Conservation (phyloP, 2,797 vertebrate species). For the Siniperca obscura region DNA sequence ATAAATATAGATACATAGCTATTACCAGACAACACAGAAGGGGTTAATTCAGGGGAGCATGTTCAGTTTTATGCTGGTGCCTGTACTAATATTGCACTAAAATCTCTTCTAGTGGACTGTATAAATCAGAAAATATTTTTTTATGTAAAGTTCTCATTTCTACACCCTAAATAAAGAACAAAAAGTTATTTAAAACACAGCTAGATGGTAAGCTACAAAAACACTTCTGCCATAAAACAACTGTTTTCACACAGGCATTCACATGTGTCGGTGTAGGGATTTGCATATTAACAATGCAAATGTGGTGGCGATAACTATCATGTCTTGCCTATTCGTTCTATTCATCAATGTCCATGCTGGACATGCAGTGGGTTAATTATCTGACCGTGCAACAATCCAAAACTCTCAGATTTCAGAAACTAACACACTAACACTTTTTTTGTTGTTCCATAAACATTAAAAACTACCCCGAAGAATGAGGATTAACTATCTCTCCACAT, state of each 20-base stretch:
- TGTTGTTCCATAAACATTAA: conserved; percentile 37
- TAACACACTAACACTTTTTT: background rate
- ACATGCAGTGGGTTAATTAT: conserved; percentile 11
- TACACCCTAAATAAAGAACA: conserved; percentile 42
- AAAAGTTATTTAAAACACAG: conserved; percentile 37
- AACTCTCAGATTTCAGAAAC: conserved; percentile 19
- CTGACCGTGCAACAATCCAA: conserved; percentile 31
- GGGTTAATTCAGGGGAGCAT: conserved; percentile 29
- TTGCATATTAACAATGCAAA: conserved; percentile 28
- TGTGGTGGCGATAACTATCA: conserved; percentile 20
- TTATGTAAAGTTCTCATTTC: conserved; percentile 34
- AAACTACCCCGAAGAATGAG: conserved; percentile 45
- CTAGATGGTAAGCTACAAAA: conserved; percentile 53
- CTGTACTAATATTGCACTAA: conserved; percentile 57
- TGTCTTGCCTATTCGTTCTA: conserved; percentile 10
- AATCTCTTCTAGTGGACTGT: conserved; percentile 32
- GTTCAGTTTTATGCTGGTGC: conserved; percentile 47
- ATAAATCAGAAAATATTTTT: conserved; percentile 20
- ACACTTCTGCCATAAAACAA: conserved; percentile 51
- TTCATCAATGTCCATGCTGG: background rate
- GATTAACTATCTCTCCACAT: conserved; percentile 42
- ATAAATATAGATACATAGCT: conserved; percentile 15
- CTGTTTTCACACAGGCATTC: conserved; percentile 55
- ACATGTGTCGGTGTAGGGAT: conserved; percentile 56
- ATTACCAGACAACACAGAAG: conserved; percentile 29